Evolutionary conservation across 2,113 vertebrate species (phyloP).

Genomic region (Butorides virescens): DNA sequence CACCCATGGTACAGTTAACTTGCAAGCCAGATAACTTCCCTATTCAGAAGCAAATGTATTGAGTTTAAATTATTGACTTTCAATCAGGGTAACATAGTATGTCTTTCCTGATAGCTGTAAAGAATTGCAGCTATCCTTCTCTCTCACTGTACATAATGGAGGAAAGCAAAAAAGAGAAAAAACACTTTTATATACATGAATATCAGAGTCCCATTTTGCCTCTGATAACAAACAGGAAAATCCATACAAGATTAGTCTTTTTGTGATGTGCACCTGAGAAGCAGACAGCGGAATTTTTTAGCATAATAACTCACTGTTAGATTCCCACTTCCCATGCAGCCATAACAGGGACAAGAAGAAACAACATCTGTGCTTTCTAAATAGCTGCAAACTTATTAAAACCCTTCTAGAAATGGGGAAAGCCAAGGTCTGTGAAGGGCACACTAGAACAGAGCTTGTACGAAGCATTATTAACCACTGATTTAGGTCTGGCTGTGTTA

Average conservation of each 20-base stretch:
- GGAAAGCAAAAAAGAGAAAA: background rate
- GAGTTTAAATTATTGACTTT: background rate
- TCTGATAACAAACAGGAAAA: slow-evolving; percentile 11
- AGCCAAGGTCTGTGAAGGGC: background rate
- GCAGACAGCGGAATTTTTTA: slow-evolving; percentile 19
- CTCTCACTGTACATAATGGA: background rate
- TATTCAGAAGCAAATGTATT: background rate
- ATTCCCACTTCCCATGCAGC: background rate
- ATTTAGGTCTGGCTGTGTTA: background rate
- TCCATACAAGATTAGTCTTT: background rate
- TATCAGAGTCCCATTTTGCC: background rate
- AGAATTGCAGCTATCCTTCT: background rate
- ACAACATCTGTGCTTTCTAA: slow-evolving; percentile 11
- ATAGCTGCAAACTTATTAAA: slow-evolving; percentile 1
- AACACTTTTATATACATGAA: background rate
- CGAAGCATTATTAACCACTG: background rate
- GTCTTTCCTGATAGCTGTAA: background rate
- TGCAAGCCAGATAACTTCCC: background rate
- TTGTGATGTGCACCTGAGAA: slow-evolving; percentile 10
- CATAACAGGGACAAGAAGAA: background rate
- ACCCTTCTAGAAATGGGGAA: background rate
- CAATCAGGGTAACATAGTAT: background rate
- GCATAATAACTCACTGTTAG: slow-evolving; percentile 6
- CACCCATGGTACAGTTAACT: background rate
- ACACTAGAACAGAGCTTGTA: background rate